Conservation (phyloP, 2,797 vertebrate genomes). For the Artibeus jamaicensis region DNA sequence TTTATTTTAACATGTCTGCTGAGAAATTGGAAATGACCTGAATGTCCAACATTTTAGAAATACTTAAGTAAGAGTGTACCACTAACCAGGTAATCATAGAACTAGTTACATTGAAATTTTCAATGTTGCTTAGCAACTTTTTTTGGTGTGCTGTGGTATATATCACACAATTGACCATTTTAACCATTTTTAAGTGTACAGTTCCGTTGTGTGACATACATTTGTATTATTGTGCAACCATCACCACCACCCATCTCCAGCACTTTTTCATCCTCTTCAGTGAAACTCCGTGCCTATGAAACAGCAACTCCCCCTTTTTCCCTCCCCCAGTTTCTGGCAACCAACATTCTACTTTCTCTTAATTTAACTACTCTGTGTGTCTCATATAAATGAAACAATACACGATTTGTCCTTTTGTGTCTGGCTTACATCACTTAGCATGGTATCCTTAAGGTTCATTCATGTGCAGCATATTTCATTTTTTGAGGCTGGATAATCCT, state of each 20-base stretch:
- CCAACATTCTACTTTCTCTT: not conserved
- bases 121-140: not conserved
- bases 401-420: not conserved
- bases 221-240: not conserved
- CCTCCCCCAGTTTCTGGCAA: not conserved
- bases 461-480: not conserved
- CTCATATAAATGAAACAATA: not conserved
- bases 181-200: not conserved
- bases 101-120: not conserved
- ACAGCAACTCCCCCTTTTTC: not conserved
- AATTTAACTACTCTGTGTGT: not conserved
- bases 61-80: not conserved
- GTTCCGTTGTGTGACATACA: not conserved
- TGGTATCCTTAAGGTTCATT: not conserved
- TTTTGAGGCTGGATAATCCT: not conserved
- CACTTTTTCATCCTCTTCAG: not conserved
- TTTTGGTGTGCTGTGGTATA: not conserved
- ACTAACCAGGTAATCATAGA: not conserved
- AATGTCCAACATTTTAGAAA: not conserved
- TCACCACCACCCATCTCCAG: not conserved
- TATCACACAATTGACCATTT: not conserved
- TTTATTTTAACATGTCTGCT: not conserved
- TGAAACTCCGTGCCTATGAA: not conserved
- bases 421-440: not conserved
- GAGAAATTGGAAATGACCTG: constrained; percentile 29